Evolutionary conservation across 2,797 vertebrate species (phyloP).

Genomic region (Strix occidentalis): DNA sequence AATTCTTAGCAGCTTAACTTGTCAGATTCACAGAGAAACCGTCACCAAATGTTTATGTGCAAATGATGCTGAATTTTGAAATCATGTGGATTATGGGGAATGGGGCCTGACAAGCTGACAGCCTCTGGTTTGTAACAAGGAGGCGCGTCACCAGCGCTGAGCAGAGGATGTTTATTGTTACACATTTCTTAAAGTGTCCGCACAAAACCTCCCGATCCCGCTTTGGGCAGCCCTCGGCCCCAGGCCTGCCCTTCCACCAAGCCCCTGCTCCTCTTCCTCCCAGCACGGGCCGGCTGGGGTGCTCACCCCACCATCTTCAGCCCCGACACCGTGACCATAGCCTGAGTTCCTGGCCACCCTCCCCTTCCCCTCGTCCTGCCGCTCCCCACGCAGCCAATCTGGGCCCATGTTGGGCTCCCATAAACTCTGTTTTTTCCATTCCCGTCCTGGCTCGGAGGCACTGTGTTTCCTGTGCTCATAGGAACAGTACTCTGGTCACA

Average conservation of each 20-base stretch:
- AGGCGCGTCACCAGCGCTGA: constrained; percentile 77
- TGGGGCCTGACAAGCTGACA: constrained; percentile 83
- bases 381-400: constrained; percentile 38
- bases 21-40: constrained; percentile 83
- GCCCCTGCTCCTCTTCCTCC: not conserved
- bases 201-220: constrained; percentile 65
- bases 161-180: constrained; percentile 83
- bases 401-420: constrained; percentile 63
- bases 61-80: constrained; percentile 81
- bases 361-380: constrained; percentile 40
- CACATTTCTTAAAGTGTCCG: constrained; percentile 77
- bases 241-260: constrained; percentile 12
- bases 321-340: not conserved
- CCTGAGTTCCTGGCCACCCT: constrained; percentile 23
- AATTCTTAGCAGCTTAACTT: constrained; percentile 85
- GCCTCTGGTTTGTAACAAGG: constrained; percentile 86
- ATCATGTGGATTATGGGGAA: constrained; percentile 83
- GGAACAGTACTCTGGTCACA: constrained; percentile 69
- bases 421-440: constrained; percentile 71
- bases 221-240: constrained; percentile 54
- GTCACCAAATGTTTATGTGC: constrained; percentile 82
- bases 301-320: not conserved
- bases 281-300: rapidly evolving
- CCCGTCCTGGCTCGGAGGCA: constrained; percentile 58
- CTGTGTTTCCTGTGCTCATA: constrained; percentile 69